A percentile compares a stretch with the other conserved stretches of the same genome.
Conservation (phyloP, 2,113 vertebrate genomes). For the Mirza zaza region DNA sequence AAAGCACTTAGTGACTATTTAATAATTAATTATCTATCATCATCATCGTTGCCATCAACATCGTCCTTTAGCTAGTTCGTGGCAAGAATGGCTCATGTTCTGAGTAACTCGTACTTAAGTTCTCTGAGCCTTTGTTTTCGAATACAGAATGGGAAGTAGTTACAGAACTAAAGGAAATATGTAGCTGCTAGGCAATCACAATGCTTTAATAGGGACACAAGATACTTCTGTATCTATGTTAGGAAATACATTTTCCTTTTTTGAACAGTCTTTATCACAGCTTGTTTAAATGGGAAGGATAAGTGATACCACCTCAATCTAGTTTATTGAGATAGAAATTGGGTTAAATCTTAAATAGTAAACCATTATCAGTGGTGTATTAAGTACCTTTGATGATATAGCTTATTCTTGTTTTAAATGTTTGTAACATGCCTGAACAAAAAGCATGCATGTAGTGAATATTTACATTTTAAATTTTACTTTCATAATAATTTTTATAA, state of each 20-base stretch:
- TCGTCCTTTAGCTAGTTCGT: background rate
- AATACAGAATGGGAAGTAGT: background rate
- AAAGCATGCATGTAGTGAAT: background rate
- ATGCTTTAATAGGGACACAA: background rate
- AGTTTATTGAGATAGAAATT: constrained; percentile 4
- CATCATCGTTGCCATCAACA: background rate
- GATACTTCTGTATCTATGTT: background rate
- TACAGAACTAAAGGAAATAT: background rate
- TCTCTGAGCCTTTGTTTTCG: background rate
- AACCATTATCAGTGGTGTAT: background rate
- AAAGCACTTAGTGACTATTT: background rate
- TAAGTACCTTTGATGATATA: background rate
- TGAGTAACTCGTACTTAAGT: background rate
- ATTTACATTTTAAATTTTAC: background rate
- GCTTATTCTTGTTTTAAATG: background rate
- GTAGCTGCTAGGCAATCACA: background rate
- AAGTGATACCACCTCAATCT: background rate
- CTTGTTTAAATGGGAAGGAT: background rate
- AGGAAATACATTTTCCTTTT: background rate
- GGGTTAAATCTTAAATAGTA: constrained; percentile 10
- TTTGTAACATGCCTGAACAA: background rate
- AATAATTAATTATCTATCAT: background rate
- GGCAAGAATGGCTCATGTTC: background rate
- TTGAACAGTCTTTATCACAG: background rate
- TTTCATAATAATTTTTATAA: background rate